A percentile compares a stretch with the other conserved stretches of the same genome.
These are phyloP conservation scores for Laticauda colubrina DNA, from an alignment of 2,113 vertebrate genomes.

Conservation along the genomic window DNA sequence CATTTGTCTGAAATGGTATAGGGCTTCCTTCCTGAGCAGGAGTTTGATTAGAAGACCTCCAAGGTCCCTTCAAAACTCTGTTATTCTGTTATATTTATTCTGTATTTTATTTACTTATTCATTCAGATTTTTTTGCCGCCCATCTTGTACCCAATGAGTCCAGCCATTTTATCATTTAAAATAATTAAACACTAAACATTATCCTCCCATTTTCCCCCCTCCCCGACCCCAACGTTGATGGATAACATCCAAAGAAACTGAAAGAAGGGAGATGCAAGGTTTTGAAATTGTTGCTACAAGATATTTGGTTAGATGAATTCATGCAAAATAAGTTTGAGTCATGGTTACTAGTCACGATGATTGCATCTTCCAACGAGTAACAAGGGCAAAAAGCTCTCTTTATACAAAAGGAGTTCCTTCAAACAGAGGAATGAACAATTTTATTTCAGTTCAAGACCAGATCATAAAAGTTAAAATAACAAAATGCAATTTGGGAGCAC, in stretches of 20 bases:
- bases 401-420: background rate
- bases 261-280: background rate
- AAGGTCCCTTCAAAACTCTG: background rate
- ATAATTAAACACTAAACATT: background rate
- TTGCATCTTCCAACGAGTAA: background rate
- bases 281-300: background rate
- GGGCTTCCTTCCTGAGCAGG: too few relatives aligned
- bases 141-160: background rate
- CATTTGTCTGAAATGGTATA: too few relatives aligned
- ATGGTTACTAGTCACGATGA: background rate
- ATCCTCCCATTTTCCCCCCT: background rate
- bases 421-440: background rate
- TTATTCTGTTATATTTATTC: background rate
- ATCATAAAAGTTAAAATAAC: background rate
- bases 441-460: background rate
- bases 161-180: background rate
- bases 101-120: background rate
- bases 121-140: background rate
- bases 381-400: background rate
- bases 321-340: background rate
- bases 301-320: background rate
- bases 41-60: too few relatives aligned
- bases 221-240: background rate
- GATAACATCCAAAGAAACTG: background rate
- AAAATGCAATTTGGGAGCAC: background rate